Evolutionary conservation across 2,797 vertebrate species (phyloP), one percentile per base, ranked within the genome.

Genomic region (Macropus fuliginosus): DNA sequence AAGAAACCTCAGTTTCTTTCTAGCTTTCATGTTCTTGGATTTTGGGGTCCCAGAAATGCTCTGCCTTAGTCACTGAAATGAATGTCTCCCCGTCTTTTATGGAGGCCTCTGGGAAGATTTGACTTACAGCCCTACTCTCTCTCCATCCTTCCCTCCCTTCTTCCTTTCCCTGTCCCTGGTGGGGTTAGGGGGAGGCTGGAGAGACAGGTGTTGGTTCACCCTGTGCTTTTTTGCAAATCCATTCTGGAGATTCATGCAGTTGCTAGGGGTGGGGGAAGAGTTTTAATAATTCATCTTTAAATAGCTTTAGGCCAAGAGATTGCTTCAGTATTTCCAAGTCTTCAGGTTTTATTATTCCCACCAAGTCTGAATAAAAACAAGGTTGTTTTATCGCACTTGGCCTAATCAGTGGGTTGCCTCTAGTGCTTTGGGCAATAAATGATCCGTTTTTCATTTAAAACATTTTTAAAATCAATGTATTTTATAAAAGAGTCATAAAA

Each of bases 251-350:
- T 97, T 98, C 96, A 96, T 97, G 96, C 98, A 98, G 97, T 98
- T 97, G 95, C 98, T 98, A 97, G 54, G 21, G 54, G 52, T 93
- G 97, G 74, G 96, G 97, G 95, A 92, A 54, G 97, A 97, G 93
- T 92, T 92, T 97, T 97, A 98, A 98, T 98, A 98, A 98, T 97
- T 98, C 98, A 98, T 98, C 95, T 40, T 97, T 97, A 97, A 97
- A 97, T 98, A 98, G 96, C 97, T 97, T 95, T 97, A 97, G 95
- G 96, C 96, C 95, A 97, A 97, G 96, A 94, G 97, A 97, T 94
- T 97, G 95, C 96, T 97, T 97, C 98, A 97, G 94, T 97, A 91
- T 98, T 98, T 98, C 96, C 96, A 96, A 97, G 96, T 96, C 89
- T 95, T 95, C 93, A 92, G 95, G 97, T 97, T 98, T 97, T 95